Evolutionary conservation across 1,140 invertebrate species (phyloP).

Genomic region (Aphelinus atriplicis): DNA sequence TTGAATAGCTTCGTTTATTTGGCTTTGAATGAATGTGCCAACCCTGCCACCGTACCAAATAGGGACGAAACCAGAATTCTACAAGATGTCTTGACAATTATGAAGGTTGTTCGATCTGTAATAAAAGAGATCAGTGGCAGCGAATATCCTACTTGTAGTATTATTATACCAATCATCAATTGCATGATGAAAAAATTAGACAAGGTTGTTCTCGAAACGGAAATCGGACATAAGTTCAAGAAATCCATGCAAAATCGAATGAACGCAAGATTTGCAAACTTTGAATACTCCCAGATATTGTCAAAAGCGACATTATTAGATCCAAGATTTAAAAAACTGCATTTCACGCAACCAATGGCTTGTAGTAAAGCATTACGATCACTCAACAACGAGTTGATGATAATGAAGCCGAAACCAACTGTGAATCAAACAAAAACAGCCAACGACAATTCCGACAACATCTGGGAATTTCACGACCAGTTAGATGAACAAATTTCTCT

Average conservation of each 20-base stretch:
- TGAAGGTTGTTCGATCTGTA: conserved; percentile 37
- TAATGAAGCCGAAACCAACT: background rate
- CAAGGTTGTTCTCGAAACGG: background rate
- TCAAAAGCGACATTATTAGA: conserved; percentile 55
- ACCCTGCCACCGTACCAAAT: background rate
- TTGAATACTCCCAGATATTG: conserved; percentile 29
- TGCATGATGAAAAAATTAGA: conserved; percentile 45
- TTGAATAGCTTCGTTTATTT: background rate
- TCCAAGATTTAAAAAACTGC: conserved; percentile 50
- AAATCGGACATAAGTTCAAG: conserved; percentile 14
- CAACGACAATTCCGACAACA: background rate
- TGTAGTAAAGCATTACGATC: background rate
- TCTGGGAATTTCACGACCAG: conserved; percentile 30
- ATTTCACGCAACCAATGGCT: conserved; percentile 28
- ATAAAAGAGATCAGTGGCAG: conserved; percentile 50
- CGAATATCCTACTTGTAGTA: conserved; percentile 50
- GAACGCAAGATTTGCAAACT: background rate
- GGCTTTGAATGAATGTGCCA: background rate
- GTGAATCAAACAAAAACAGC: background rate
- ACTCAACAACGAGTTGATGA: conserved; percentile 1
- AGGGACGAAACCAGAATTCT: background rate
- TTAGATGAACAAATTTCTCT: conserved; percentile 23
- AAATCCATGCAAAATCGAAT: background rate
- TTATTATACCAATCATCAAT: conserved; percentile 54
- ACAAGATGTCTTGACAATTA: background rate